Evolutionary conservation across 2,888 invertebrate species (phyloP), one percentile per base, ranked within the genome.

Genomic region (Melipona beecheii): DNA sequence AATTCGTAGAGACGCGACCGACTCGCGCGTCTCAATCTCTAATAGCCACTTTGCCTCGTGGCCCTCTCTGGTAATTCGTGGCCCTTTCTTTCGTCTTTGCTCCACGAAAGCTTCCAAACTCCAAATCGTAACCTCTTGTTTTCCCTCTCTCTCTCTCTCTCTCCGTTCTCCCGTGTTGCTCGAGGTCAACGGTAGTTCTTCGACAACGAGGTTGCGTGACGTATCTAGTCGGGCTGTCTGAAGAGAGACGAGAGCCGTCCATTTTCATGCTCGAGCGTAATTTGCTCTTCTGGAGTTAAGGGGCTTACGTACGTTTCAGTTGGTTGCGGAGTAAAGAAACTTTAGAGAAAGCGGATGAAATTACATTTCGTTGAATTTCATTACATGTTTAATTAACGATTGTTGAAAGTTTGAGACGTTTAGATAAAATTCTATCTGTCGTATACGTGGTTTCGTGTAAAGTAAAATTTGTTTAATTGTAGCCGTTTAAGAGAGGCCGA

Each of bases 161-260:
- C 21, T 13, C 54, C 24, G 71, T 71, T 73, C 24, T 52, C 54
- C 0, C 9, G 1, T 43, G 43, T 5, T 21, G 70, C 73, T 36
- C 81, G 90, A 87, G 91, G 91, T 89, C 89, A 90, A 91, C 90
- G 91, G 91, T 91, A 91, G 91, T 91, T 89, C 85, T 86, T 85
- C 75, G 78, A 87, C 82, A 83, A 84, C 85, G 87, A 88, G 43
- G n/a, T 88, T 64, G 83, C 76, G 79, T 49, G 79, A 84, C 78
- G 62, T 50, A 68, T 83, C 72, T 56, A 54, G 56, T 36, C 50
- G 49, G n/a, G 69, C 77, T 60, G 60, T 76, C 66, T 65, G 75
- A 69, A 78, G 56, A 54, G 75, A 73, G 76, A 76, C 50, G 60
- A 9, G 43, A 43, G 43, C 43, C 11, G 9, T 43, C 9, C 43